Base-by-base conservation (phyloP, 2,888 invertebrate genomes). In the Apocheima hispidaria region DNA sequence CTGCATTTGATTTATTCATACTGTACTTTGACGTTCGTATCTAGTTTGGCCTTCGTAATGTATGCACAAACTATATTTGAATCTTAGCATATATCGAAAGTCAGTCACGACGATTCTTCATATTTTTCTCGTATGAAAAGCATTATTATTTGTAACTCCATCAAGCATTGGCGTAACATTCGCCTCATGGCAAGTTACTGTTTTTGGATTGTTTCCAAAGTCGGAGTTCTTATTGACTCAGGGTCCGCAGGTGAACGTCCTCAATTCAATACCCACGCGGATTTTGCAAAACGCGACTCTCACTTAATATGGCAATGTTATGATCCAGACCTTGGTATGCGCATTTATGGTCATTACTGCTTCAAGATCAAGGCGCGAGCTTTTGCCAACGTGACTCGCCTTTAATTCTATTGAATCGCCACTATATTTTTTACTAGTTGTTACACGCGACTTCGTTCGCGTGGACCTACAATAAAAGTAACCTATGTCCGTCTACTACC, bases 181-280 rank as follows among this genome's bases (percentile, higher is more conserved):
- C 50, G 56, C 63, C 63, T 60, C 59, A 60, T 65, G 60, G 49
- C 80, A 79, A 71, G 72, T 77, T 79, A 73, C 85, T 79, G 78
- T 77, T 82, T 89, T 88, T 88, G 90, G 89, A 84, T 66, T 75
- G 79, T 74, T 75, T 84, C 85, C 88, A 86, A 87, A 80, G 74
- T 59, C 63, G 71, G 66, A 72, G 73, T 62, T 69, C 64, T 69
- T 70, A 75, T 85, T 82, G 66, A 87, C 79, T 85, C 86, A 87
- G 83, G 76, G 71, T 74, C 74, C 72, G 60, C 78, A 79, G 89
- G 86, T 90, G 86, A 90, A 90, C 77, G 89, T 72, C 84, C 88
- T 78, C 71, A 72, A 70, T 61, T 48, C 44, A 61, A 65, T 73
- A 61, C 91, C 91, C 84, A 90, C 91, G 86, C 87, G 62, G 61